A percentile compares a stretch with the other conserved stretches of the same genome.
phyloP scores from a whole-genome alignment of 2,888 invertebrate species.

The Agrilus mali region DNA sequence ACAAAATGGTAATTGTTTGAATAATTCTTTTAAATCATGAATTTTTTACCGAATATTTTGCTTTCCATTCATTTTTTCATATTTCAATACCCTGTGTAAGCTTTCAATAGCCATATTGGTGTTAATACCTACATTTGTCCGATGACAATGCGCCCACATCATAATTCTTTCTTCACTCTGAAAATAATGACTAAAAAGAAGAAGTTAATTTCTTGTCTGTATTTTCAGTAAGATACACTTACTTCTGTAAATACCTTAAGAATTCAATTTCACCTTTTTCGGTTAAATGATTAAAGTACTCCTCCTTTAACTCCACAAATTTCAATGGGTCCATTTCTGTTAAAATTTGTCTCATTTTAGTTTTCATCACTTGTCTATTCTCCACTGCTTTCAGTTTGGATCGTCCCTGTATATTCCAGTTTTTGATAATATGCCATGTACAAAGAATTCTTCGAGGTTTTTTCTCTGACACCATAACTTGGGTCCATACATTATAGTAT shows the following conservation, averaged over 20 bases:
- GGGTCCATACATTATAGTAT: conserved; percentile 11
- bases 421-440: conserved; percentile 16
- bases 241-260: conserved; percentile 12
- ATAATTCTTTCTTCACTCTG: conserved; percentile 10
- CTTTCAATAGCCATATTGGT: conserved; percentile 15
- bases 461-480: not conserved
- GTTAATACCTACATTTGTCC: too few relatives aligned
- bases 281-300: conserved; percentile 12
- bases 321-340: conserved; percentile 8
- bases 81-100: conserved; percentile 14
- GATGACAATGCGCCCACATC: conserved; percentile 15
- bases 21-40: conserved; percentile 1
- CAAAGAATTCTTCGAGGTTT: conserved; percentile 13
- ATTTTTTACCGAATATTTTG: conserved; percentile 5
- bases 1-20: not conserved
- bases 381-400: conserved; percentile 8
- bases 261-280: conserved; percentile 12
- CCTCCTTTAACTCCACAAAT: conserved; percentile 9
- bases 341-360: conserved; percentile 12
- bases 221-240: not conserved
- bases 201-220: not conserved
- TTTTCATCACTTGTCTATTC: conserved; percentile 9
- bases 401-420: conserved; percentile 14
- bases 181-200: conserved; percentile 15
- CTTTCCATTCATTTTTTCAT: conserved; percentile 10